Evolutionary conservation across 2,888 invertebrate species (phyloP).

Genomic region (Drosophila stalkeri): DNA sequence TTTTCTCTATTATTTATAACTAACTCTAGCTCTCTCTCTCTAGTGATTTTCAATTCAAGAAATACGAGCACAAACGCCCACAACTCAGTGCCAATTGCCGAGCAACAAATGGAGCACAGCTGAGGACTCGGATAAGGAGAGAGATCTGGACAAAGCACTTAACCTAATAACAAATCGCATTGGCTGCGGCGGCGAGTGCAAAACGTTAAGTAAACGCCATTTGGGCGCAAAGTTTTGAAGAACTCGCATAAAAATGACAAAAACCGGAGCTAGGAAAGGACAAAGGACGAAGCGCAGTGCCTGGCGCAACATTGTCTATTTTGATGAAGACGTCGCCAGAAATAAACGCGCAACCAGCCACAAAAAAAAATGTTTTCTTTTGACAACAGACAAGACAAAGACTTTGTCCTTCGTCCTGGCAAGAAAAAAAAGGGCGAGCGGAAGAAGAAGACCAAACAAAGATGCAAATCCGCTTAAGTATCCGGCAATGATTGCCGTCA

Average conservation of each 20-base stretch:
- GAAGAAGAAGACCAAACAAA: conserved; percentile 52
- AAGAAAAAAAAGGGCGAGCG: conserved; percentile 5
- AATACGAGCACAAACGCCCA: not conserved
- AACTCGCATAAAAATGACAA: conserved; percentile 79
- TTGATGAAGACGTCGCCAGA: conserved; percentile 69
- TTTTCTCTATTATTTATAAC: not conserved
- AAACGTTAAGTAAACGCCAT: conserved; percentile 76
- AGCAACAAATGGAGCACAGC: conserved; percentile 24
- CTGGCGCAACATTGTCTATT: conserved; percentile 56
- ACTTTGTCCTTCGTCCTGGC: conserved; percentile 8
- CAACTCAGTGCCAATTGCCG: not conserved
- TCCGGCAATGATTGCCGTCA: conserved; percentile 78
- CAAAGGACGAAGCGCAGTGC: conserved; percentile 1
- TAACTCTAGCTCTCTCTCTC: not conserved
- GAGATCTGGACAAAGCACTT: conserved; percentile 64
- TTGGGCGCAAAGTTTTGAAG: conserved; percentile 73
- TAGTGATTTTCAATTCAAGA: not conserved
- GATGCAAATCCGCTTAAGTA: conserved; percentile 83
- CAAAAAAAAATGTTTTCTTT: conserved; percentile 34
- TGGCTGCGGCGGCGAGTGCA: conserved; percentile 48
- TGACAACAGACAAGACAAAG: conserved; percentile 61
- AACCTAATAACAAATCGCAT: conserved; percentile 70
- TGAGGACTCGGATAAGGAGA: not conserved
- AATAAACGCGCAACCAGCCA: conserved; percentile 52
- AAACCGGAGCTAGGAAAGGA: conserved; percentile 41